Conservation (phyloP, 2,797 vertebrate species). For the Pseudochirops cupreus region DNA sequence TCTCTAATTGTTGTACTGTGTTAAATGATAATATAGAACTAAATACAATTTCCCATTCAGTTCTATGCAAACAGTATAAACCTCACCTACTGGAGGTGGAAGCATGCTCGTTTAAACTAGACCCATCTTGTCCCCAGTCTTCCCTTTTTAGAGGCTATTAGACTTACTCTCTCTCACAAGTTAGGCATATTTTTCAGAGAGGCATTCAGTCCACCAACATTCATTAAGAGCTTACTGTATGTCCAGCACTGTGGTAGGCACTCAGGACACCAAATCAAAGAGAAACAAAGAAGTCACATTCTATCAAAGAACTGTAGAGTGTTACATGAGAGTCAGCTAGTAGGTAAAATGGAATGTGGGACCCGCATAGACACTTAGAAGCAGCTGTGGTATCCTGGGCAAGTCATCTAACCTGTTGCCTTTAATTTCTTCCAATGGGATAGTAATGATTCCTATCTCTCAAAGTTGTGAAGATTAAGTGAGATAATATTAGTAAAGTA, state of each 20-base stretch:
- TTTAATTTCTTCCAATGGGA: neutral
- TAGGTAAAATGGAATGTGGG: too few relatives aligned
- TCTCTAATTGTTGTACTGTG: slow-evolving; percentile 23
- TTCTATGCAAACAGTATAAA: neutral
- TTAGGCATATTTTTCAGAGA: neutral
- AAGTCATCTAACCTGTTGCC: neutral
- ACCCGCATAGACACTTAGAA: neutral
- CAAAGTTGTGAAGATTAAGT: neutral
- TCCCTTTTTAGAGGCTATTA: neutral
- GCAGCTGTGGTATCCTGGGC: neutral
- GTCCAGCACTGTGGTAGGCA: neutral
- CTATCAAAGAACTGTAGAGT: neutral
- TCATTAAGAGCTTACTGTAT: neutral
- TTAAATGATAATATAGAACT: slow-evolving; percentile 11
- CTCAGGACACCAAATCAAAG: neutral
- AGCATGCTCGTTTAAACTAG: neutral
- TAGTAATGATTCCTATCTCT: neutral
- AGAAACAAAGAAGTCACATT: neutral
- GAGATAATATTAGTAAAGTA: neutral
- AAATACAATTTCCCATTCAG: neutral
- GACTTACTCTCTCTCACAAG: neutral
- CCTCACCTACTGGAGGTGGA: neutral
- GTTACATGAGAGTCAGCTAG: neutral
- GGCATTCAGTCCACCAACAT: neutral
- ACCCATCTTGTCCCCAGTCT: neutral